These are phyloP conservation scores for Drosophila lacertosa DNA, from an alignment of 1,140 invertebrate genomes.

Conservation along the genomic window DNA sequence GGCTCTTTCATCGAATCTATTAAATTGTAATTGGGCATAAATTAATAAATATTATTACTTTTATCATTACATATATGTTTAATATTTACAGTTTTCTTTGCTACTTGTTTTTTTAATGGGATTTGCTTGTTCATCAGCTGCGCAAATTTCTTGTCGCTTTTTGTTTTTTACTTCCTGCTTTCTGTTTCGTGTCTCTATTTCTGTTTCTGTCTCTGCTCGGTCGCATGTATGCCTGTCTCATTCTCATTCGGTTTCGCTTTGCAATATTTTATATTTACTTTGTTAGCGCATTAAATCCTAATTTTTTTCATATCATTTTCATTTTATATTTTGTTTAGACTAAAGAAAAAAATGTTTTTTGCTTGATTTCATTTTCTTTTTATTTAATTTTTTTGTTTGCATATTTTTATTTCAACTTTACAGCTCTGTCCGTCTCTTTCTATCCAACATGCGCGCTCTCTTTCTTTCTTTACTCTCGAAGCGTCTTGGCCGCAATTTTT, in stretches of 20 bases:
- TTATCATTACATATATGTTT: slow-evolving; percentile 47
- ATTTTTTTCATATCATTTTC: slow-evolving; percentile 35
- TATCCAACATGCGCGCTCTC: slow-evolving; percentile 7
- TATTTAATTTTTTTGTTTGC: neutral
- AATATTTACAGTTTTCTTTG: slow-evolving; percentile 76
- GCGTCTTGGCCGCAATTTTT: neutral
- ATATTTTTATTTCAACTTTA: slow-evolving; percentile 10
- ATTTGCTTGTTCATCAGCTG: slow-evolving; percentile 17
- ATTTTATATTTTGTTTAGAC: slow-evolving; percentile 35
- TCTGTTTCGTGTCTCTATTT: neutral
- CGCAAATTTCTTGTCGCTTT: too few species aligned
- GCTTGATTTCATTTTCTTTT: slow-evolving; percentile 11
- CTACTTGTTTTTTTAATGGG: slow-evolving; percentile 50
- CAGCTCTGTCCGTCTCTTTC: slow-evolving; percentile 18
- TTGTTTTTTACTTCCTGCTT: slow-evolving; percentile 1
- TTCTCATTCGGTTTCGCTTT: slow-evolving; percentile 27
- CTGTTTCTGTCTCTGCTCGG: slow-evolving; percentile 14
- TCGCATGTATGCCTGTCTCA: slow-evolving; percentile 18
- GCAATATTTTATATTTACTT: slow-evolving; percentile 53
- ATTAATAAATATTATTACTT: slow-evolving; percentile 57
- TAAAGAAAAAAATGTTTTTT: slow-evolving; percentile 63
- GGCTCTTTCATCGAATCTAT: slow-evolving; percentile 37
- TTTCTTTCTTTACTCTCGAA: neutral
- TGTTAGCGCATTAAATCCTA: slow-evolving; percentile 53
- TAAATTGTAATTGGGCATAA: slow-evolving; percentile 68